These are phyloP conservation scores for Biston betularia DNA, from an alignment of 2,888 invertebrate genomes.

Conservation along the genomic window DNA sequence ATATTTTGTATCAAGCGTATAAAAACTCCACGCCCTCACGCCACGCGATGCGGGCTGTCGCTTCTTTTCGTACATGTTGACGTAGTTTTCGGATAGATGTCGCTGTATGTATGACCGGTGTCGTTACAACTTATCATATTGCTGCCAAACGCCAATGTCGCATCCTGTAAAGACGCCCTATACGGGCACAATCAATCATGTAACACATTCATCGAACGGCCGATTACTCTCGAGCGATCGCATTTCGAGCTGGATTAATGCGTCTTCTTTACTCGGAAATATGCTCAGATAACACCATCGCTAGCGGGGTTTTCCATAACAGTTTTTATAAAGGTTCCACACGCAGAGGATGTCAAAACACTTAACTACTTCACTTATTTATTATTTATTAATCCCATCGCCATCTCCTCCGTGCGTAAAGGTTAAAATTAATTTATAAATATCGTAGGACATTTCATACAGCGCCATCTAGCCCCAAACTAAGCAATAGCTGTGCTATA, in stretches of 20 bases:
- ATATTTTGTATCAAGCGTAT: too few species aligned
- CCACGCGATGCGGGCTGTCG: too few species aligned
- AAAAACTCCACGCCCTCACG: too few species aligned
- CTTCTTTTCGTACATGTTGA: too few species aligned
- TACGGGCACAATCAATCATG: slow-evolving; percentile 43
- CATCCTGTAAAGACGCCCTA: slow-evolving; percentile 4
- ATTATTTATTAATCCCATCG: too few species aligned
- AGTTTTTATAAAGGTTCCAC: background rate
- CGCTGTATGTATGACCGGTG: background rate
- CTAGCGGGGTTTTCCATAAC: background rate
- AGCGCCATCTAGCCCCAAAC: too few species aligned
- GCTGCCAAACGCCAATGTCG: background rate
- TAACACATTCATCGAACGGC: slow-evolving; percentile 41
- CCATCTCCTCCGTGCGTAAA: too few species aligned
- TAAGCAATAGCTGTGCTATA: too few species aligned
- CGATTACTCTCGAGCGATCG: slow-evolving; percentile 28
- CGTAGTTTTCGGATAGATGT: background rate
- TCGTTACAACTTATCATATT: background rate
- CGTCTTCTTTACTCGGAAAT: slow-evolving; percentile 17
- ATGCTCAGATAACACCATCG: slow-evolving; percentile 9
- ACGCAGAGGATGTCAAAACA: background rate
- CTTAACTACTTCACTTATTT: too few species aligned
- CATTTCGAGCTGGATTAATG: slow-evolving; percentile 23
- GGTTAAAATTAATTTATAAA: too few species aligned
- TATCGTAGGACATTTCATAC: too few species aligned